These are phyloP conservation scores for Potamarius usumacintae DNA, from an alignment of 2,113 vertebrate genomes.

Conservation along the genomic window DNA sequence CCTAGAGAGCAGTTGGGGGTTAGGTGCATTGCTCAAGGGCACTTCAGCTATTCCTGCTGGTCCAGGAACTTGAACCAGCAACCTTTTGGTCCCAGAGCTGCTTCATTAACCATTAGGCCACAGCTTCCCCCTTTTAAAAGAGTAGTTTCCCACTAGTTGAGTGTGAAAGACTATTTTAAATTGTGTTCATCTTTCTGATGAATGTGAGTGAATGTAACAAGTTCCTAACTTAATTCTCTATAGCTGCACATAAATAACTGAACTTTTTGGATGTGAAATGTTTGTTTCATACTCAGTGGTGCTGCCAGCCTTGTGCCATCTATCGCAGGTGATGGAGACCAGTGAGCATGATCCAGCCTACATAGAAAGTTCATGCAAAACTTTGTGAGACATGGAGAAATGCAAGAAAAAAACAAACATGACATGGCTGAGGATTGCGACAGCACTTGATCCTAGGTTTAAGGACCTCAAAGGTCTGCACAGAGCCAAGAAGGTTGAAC, in stretches of 20 bases:
- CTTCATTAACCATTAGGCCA: no score
- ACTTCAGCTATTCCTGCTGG: no score
- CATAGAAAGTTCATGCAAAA: neutral
- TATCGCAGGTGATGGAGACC: neutral
- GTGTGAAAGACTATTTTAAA: neutral
- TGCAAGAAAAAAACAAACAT: neutral
- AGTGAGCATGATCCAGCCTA: neutral
- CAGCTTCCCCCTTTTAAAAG: no score
- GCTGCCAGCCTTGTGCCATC: neutral
- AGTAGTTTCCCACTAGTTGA: no score
- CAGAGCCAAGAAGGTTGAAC: neutral
- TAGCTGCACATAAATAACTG: neutral
- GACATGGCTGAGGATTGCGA: neutral
- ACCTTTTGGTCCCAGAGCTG: no score
- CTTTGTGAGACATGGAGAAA: neutral
- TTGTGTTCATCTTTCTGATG: neutral
- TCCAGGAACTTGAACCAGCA: no score
- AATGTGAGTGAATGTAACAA: neutral
- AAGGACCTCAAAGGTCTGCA: neutral
- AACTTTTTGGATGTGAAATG: neutral
- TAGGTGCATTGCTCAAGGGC: no score
- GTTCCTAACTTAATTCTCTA: neutral
- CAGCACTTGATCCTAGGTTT: neutral
- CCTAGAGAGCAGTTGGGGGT: no score
- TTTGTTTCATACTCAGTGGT: neutral